Evolutionary conservation across 1,140 invertebrate genomes (phyloP).

Genomic region (Pygmarrhopalites habei): DNA sequence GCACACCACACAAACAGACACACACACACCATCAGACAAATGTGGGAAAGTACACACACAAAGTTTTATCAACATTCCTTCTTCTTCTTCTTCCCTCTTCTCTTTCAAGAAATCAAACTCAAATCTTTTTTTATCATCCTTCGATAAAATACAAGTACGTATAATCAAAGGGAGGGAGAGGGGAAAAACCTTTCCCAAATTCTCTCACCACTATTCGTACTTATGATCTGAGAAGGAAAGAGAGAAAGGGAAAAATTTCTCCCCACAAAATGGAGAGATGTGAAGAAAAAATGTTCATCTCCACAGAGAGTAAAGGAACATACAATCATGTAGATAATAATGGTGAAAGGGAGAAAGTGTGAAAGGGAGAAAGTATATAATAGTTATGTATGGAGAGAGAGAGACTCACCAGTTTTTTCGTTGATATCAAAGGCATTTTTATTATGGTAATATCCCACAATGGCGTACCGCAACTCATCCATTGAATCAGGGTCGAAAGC

Average conservation of each 20-base stretch:
- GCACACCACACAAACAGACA: not conserved
- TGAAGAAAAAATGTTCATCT: too few species aligned
- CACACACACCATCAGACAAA: not conserved
- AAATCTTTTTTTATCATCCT: not conserved
- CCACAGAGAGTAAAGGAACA: too few species aligned
- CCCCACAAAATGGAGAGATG: too few species aligned
- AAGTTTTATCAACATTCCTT: constrained; percentile 7
- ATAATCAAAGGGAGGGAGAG: too few species aligned
- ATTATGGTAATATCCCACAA: constrained; percentile 73
- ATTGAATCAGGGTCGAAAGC: constrained; percentile 78
- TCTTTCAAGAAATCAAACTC: not conserved
- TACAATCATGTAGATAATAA: too few species aligned
- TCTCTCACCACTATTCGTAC: too few species aligned
- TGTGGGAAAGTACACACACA: not conserved
- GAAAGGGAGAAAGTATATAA: not conserved
- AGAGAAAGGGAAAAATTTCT: too few species aligned
- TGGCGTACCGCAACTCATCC: constrained; percentile 71
- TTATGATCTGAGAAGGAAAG: too few species aligned
- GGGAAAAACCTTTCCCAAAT: too few species aligned
- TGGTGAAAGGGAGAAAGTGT: not conserved
- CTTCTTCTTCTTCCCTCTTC: not conserved
- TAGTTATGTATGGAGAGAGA: not conserved
- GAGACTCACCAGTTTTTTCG: constrained; percentile 50
- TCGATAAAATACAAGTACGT: not conserved
- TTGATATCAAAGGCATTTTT: constrained; percentile 73